Evolutionary conservation across 2,113 vertebrate genomes (phyloP), one percentile per base, ranked within the genome.

Genomic region (Charadrius vociferus): DNA sequence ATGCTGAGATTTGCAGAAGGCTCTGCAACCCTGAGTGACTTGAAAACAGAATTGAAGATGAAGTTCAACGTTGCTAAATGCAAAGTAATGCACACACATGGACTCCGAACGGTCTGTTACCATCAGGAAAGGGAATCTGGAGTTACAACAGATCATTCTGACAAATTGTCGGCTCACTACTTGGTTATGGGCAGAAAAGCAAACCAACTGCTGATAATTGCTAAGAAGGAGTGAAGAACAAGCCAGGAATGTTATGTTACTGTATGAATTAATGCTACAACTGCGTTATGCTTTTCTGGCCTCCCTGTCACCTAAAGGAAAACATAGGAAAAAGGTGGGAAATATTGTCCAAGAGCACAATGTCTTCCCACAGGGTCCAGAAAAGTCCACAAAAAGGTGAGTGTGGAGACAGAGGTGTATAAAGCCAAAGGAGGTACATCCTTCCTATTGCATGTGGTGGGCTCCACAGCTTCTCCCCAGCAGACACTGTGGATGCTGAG

Each of bases 1-100:
- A 41, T 94, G 82, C 56, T 91, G 68, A 91, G 63, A 86, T 81
- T 90, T 78, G 34, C 74, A 83, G 86, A 83, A 73, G 73, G 18
- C n/a, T 72, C 62, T 73, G 59, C 21, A 93, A 20, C 19, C 53
- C 53, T n/a, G n/a, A 81, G 67, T 66, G 83, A 62, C 14, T 9
- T 55, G 63, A 58, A 88, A 90, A 83, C 66, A 70, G 90, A 88
- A 70, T 4, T 75, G 58, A 71, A 70, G 55, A 22, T 43, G 30
- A 50, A 80, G 24, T 90, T 94, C 41, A 70, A 3, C 1, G 2
- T 20, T 77, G 37, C 15, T 81, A 53, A 95, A 84, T 78, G 80
- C 17, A 45, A 81, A 66, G 29, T 41, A 20, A n/a, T 8, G 45
- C n/a, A 41, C 27, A 47, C 4, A 0, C 10, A 14, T 39, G 58